Percentiles rank a stretch among this genome's conserved stretches.
phyloP scores from a whole-genome alignment of 1,140 invertebrate species.

The Portunus trituberculatus region DNA sequence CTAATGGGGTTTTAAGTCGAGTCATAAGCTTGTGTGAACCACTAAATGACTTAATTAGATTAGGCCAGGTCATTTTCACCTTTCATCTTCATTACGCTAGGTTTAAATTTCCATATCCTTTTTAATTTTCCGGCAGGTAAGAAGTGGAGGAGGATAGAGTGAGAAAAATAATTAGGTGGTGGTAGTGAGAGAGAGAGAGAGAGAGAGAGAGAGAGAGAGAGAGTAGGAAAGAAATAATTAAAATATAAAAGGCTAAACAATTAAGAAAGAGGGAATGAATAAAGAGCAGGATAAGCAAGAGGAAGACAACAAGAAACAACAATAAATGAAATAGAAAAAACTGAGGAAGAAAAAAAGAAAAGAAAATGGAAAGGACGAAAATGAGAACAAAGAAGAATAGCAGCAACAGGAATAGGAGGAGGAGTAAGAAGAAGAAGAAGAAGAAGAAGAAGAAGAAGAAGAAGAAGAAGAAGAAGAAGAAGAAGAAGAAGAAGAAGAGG shows the following conservation, averaged over 20 bases:
- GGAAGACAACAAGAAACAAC: slow-evolving; percentile 28
- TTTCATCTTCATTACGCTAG: not conserved
- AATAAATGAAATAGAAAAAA: too few relatives aligned
- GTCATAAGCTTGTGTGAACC: not conserved
- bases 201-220: not conserved
- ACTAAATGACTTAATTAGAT: slow-evolving; percentile 63
- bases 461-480: not conserved
- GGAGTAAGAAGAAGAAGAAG: not conserved
- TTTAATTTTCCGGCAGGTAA: not conserved
- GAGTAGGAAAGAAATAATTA: not conserved
- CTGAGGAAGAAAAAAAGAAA: not conserved
- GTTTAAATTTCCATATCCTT: not conserved
- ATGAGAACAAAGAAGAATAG: not conserved
- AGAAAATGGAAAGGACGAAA: not conserved
- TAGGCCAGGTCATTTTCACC: slow-evolving; percentile 30
- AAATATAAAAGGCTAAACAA: not conserved
- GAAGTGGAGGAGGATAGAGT: not conserved
- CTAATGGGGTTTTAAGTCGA: slow-evolving; percentile 66
- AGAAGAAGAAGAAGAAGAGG: slow-evolving; percentile 32
- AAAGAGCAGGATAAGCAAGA: slow-evolving; percentile 32
- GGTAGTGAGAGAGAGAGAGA: too few relatives aligned
- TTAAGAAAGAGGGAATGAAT: too few relatives aligned
- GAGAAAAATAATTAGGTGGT: too few relatives aligned
- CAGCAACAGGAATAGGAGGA: not conserved
- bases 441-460: not conserved